A percentile compares a stretch with the other conserved stretches of the same genome.
These are phyloP conservation scores for Diarsia mendica DNA, from an alignment of 2,888 invertebrate genomes.

Conservation along the genomic window DNA sequence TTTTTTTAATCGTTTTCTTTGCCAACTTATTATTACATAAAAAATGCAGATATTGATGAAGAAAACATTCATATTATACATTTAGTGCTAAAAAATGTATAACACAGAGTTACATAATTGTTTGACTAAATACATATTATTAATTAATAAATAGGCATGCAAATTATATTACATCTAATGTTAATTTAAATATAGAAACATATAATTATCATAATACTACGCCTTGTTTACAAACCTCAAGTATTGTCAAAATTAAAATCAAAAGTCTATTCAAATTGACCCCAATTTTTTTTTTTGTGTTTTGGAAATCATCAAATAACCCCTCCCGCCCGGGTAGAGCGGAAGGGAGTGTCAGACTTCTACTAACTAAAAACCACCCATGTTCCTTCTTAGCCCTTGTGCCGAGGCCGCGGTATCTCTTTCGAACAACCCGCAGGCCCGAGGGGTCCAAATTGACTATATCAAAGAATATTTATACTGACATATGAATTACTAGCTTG, in stretches of 20 bases:
- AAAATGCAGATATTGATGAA: not conserved
- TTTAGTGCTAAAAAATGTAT: not conserved
- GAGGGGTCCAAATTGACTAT: too few species aligned
- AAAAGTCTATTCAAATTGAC: too few species aligned
- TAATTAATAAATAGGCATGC: slow-evolving; percentile 4
- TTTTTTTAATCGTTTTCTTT: not conserved
- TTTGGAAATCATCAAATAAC: too few species aligned
- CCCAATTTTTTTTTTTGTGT: too few species aligned
- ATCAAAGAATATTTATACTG: too few species aligned
- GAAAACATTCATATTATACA: slow-evolving; percentile 28
- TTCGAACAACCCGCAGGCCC: too few species aligned
- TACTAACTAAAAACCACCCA: too few species aligned
- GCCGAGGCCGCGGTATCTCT: too few species aligned
- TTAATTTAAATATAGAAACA: not conserved
- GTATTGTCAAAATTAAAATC: too few species aligned
- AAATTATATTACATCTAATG: not conserved
- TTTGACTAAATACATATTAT: slow-evolving; percentile 24
- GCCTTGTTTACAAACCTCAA: not conserved
- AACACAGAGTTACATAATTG: slow-evolving; percentile 13
- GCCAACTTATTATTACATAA: slow-evolving; percentile 15
- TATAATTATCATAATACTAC: not conserved
- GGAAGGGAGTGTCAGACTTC: too few species aligned
- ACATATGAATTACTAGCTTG: not conserved
- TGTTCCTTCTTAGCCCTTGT: too few species aligned
- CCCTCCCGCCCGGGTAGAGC: too few species aligned